These are phyloP conservation scores for Drosophila micromelanica DNA, from an alignment of 1,140 invertebrate species.

Conservation along the genomic window DNA sequence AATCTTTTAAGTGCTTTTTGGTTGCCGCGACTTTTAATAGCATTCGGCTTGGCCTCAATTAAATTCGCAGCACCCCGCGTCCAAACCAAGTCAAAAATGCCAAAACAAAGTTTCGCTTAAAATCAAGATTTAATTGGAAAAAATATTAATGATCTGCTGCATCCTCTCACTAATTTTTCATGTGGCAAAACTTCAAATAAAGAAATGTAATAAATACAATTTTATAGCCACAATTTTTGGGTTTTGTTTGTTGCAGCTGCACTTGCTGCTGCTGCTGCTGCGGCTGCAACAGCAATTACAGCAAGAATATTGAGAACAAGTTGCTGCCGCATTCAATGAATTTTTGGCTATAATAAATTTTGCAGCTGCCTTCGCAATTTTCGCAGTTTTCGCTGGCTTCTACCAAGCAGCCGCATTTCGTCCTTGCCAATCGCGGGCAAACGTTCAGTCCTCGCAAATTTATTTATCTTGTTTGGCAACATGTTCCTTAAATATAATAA, in stretches of 20 bases:
- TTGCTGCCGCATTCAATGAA: constrained; percentile 63
- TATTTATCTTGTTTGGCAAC: constrained; percentile 64
- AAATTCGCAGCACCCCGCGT: constrained; percentile 21
- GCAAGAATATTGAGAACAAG: background rate
- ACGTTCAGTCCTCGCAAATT: constrained; percentile 46
- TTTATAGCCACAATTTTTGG: constrained; percentile 66
- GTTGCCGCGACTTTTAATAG: constrained; percentile 67
- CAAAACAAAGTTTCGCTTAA: background rate
- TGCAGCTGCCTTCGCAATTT: constrained; percentile 36
- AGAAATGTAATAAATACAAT: constrained; percentile 74
- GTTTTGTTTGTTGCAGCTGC: constrained; percentile 39
- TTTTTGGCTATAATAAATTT: constrained; percentile 68
- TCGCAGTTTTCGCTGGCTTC: constrained; percentile 33
- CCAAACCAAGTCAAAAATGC: background rate
- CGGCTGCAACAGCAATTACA: background rate
- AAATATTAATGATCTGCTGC: constrained; percentile 4
- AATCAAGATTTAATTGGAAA: constrained; percentile 17
- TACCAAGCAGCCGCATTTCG: background rate
- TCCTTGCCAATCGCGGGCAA: constrained; percentile 11
- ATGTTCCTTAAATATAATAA: constrained; percentile 73
- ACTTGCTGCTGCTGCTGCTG: background rate
- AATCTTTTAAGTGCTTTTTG: constrained; percentile 77
- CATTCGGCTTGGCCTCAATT: constrained; percentile 65
- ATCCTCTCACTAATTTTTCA: constrained; percentile 32
- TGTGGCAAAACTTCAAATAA: constrained; percentile 54